phyloP scores from a whole-genome alignment of 2,888 invertebrate species.

The Pinctada fucata region DNA sequence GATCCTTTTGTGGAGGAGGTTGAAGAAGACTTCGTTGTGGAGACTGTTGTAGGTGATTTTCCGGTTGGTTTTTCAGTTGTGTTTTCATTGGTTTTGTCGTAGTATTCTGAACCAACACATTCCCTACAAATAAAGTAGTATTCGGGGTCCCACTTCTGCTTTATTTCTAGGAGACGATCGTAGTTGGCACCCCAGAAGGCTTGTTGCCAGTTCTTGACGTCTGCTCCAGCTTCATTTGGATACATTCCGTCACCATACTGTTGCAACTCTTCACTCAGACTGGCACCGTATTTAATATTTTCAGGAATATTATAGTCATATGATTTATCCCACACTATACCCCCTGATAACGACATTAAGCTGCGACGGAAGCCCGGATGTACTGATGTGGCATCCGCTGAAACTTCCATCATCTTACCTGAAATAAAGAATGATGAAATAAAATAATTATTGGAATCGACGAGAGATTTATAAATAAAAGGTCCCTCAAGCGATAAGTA shows the following conservation, averaged over 20 bases:
- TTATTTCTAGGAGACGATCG: conserved; percentile 49
- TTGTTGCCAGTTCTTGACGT: conserved; percentile 54
- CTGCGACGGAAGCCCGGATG: conserved; percentile 25
- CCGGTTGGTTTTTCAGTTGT: no score
- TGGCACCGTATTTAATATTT: background rate
- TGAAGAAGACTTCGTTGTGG: no score
- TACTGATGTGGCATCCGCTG: conserved; percentile 14
- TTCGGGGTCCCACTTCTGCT: conserved; percentile 55
- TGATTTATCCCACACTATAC: no score
- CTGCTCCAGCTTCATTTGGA: conserved; percentile 54
- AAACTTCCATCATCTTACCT: conserved; percentile 24
- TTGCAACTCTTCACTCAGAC: conserved; percentile 13
- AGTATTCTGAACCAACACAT: conserved; percentile 58
- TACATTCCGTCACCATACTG: conserved; percentile 51
- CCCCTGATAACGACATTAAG: conserved; percentile 3
- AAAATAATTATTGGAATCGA: background rate
- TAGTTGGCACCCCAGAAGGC: conserved; percentile 63
- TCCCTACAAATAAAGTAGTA: conserved; percentile 59
- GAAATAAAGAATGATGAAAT: background rate
- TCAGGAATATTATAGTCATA: no score
- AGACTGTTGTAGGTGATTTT: no score
- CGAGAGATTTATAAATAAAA: background rate
- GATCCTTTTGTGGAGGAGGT: no score
- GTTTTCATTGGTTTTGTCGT: no score
- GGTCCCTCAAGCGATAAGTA: no score